These are phyloP conservation scores for Hystrix brachyura DNA, from an alignment of 2,113 vertebrate genomes.

Conservation along the genomic window DNA sequence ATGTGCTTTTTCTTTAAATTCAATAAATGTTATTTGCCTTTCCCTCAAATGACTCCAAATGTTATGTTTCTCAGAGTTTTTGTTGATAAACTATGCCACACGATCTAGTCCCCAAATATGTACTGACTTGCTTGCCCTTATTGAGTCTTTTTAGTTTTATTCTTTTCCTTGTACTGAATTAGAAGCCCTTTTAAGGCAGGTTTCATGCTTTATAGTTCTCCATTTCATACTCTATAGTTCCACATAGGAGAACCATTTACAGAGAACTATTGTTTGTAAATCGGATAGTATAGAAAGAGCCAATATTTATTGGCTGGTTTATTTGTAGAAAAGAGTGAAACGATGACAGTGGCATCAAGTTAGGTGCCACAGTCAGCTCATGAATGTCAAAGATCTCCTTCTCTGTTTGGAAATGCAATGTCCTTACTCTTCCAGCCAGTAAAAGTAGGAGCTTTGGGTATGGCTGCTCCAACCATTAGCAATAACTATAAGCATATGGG, in stretches of 20 bases:
- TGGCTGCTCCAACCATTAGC: background rate
- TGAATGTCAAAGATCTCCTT: background rate
- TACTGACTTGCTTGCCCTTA: background rate
- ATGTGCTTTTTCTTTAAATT: conserved; percentile 5
- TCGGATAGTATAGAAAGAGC: background rate
- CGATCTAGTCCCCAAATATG: background rate
- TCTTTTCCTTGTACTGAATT: background rate
- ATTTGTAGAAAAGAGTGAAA: conserved; percentile 40
- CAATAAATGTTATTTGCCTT: background rate
- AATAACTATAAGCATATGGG: background rate
- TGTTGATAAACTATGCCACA: background rate
- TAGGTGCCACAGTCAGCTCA: background rate
- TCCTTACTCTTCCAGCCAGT: background rate
- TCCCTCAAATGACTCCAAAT: background rate
- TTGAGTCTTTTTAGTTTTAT: background rate
- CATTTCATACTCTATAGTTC: too few relatives aligned
- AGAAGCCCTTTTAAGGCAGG: conserved; percentile 14
- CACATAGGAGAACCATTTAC: conserved; percentile 12
- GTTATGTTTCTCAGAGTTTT: background rate
- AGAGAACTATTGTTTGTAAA: conserved; percentile 32
- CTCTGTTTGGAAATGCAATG: background rate
- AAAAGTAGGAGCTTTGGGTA: background rate
- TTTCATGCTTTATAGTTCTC: background rate
- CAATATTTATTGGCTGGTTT: background rate
- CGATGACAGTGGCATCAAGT: background rate